Evolutionary conservation across 1,140 invertebrate genomes (phyloP).

Genomic region (Drosophila serrata): DNA sequence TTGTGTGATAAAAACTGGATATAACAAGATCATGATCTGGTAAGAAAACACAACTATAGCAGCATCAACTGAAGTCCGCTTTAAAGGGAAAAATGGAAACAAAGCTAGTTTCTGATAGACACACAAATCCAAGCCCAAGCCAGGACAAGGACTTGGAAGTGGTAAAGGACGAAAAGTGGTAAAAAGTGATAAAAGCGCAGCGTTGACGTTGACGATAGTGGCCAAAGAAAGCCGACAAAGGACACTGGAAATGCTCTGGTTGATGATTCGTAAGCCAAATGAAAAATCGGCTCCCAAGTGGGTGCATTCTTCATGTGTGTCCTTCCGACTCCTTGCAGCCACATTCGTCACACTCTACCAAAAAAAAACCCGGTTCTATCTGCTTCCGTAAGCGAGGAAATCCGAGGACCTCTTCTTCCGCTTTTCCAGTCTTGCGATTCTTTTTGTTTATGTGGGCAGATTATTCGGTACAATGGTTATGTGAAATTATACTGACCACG

Average conservation of each 20-base stretch:
- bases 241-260: constrained; percentile 35
- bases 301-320: constrained; percentile 33
- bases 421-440: constrained; percentile 44
- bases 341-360: constrained; percentile 65
- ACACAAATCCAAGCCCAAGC: constrained; percentile 47
- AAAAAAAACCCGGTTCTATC: constrained; percentile 5
- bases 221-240: constrained; percentile 24
- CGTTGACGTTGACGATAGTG: constrained; percentile 54
- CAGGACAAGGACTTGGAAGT: constrained; percentile 55
- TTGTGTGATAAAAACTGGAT: background rate
- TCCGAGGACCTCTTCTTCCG: background rate
- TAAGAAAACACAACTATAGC: constrained; percentile 11
- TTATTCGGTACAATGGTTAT: constrained; percentile 46
- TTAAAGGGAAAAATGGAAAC: constrained; percentile 49
- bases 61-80: constrained; percentile 33
- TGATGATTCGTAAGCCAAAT: constrained; percentile 60
- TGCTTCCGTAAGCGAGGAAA: constrained; percentile 6
- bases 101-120: constrained; percentile 33
- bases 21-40: background rate
- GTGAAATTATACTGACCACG: constrained; percentile 22
- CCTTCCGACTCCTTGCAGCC: constrained; percentile 12
- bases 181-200: constrained; percentile 14
- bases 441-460: constrained; percentile 66
- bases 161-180: constrained; percentile 3
- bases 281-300: constrained; percentile 70